Evolutionary conservation across 2,113 vertebrate species (phyloP).

Genomic region (Sula dactylatra): DNA sequence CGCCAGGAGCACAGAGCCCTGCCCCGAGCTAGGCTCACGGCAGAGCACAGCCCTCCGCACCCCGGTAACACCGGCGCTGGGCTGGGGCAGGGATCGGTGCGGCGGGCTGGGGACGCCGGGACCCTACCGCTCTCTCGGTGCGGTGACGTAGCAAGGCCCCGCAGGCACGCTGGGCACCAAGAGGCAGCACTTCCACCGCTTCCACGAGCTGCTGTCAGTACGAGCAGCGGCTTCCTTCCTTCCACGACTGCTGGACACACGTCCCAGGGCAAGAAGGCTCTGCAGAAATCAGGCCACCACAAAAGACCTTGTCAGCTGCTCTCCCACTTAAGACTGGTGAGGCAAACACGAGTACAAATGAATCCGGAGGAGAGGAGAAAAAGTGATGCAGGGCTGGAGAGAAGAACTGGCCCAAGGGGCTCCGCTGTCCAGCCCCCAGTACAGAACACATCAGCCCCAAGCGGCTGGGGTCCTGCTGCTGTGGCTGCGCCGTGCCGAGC

Average conservation of each 20-base stretch:
- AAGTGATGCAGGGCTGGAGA: not conserved
- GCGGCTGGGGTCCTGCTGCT: not conserved
- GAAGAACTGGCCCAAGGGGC: not conserved
- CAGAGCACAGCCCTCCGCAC: not conserved
- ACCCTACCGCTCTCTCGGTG: too few species aligned
- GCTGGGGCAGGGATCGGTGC: not conserved
- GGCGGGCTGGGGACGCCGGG: not conserved
- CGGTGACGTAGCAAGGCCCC: not conserved
- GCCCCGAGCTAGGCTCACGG: fast-evolving
- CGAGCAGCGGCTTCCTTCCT: fast-evolving
- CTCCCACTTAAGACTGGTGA: not conserved
- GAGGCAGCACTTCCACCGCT: fast-evolving
- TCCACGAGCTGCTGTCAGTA: not conserved
- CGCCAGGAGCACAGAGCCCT: not conserved
- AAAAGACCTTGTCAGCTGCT: not conserved
- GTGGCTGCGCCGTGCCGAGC: fast-evolving
- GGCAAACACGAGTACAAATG: not conserved
- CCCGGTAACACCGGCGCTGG: not conserved
- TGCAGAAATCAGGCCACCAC: not conserved
- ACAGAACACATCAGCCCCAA: fast-evolving
- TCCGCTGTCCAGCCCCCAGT: not conserved
- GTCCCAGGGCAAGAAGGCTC: not conserved
- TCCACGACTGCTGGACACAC: not conserved
- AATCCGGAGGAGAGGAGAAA: too few species aligned
- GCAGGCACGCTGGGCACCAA: not conserved